Base-by-base conservation (phyloP, 2,797 vertebrate species). In the Acanthornis magna region DNA sequence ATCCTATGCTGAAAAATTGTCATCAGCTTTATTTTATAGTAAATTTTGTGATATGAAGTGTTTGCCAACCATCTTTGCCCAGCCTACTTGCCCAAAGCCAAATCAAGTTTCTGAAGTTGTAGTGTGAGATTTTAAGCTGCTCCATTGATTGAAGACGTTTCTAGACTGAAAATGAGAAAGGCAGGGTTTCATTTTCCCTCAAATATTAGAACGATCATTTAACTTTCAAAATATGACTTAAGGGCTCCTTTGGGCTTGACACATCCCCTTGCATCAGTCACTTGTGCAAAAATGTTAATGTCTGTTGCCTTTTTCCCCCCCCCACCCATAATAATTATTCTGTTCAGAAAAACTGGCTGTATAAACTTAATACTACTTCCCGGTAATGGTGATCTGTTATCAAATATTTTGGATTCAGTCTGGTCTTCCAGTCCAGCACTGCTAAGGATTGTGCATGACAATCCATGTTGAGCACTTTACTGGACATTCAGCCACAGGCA, bases 391-490 rank as follows among this genome's bases (percentile, higher is more conserved):
- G 42, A 57, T 68, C 21, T 60, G 11, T 61, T 67, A 30, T 8
- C 29, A 72, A 10, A n/a, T 53, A 63, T 29, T 82, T 73, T 61
- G 11, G 32, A 22, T 80, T 83, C 34, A 72, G 32, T 61, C 18
- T 7, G 8, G 13, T 47, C 11, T 53, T 40, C 40, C 34, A 36
- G 2, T 66, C 83, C 19, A 86, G 43, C n/a, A 11, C 30, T 66
- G 34, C n/a, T 60, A 57, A 50, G 76, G 43, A 53, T 45, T 60
- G 79, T 83, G 21, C 27, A 40, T 20, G 23, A 7, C 47, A 61
- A 7, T 40, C 1, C 0, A 1, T 40, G 58, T 25, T 42, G 48
- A 43, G 72, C 23, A 19, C 16, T 4, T 3, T 8, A 0, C 15
- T 57, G 85, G 86, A 13, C 43, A 7, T 60, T 43, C 9, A 83